These are phyloP conservation scores for Polia nebulosa DNA, from an alignment of 2,888 invertebrate genomes.

Conservation along the genomic window DNA sequence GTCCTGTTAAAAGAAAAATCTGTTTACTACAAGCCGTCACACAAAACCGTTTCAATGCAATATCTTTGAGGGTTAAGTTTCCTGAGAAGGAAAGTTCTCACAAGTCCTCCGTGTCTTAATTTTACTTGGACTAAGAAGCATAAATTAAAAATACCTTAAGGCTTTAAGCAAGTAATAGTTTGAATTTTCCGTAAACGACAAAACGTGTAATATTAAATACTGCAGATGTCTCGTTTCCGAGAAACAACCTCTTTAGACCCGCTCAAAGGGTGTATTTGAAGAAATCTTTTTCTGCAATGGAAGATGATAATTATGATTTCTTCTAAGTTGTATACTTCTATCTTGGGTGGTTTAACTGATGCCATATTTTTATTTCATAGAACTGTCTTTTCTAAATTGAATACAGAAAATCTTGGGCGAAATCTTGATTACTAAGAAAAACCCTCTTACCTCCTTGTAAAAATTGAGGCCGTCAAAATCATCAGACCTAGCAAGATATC, in stretches of 20 bases:
- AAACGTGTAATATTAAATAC: not conserved
- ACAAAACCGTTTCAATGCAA: conserved; percentile 32
- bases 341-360: not conserved
- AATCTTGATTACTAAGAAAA: too few species aligned
- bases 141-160: conserved; percentile 10
- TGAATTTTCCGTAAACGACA: not conserved
- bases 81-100: conserved; percentile 2
- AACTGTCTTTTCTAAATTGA: not conserved
- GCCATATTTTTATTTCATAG: not conserved
- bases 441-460: too few species aligned
- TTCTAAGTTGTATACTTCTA: not conserved
- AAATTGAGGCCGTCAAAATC: too few species aligned
- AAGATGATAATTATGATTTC: not conserved
- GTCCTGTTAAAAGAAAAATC: not conserved
- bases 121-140: not conserved
- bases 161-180: not conserved
- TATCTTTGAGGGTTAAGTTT: conserved; percentile 45
- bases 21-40: conserved; percentile 4
- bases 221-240: too few species aligned
- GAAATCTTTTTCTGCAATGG: not conserved
- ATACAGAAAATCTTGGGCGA: too few species aligned
- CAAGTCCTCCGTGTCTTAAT: not conserved
- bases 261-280: not conserved
- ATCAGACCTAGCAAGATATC: too few species aligned
- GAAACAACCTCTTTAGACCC: not conserved